Evolutionary conservation across 23 tunicate genomes (phyloP), one percentile per base, ranked within the genome.

Genomic region (Aplidium turbinatum): DNA sequence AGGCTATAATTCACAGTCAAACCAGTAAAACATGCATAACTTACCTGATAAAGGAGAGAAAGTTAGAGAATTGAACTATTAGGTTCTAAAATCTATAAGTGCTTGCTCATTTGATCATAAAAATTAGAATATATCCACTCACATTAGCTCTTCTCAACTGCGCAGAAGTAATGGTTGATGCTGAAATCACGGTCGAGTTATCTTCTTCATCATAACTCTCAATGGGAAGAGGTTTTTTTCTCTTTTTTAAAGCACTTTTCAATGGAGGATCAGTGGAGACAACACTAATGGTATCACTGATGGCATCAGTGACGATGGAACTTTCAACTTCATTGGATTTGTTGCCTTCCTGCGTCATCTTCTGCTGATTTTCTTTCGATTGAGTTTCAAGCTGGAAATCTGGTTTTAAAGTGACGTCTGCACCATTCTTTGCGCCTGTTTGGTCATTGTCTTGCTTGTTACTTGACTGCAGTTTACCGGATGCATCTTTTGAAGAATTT

Each of bases 171-270:
- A 83, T 58, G 1, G 89, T 70, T 33, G 89, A 70, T 4, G 82
- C 80, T 30, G 89, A 75, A 1, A 83, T 75, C 1, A 83, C 76
- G 4, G 89, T 83, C 18, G 89, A 50, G 0, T 36, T 46, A 58
- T 83, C 89, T 38, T 83, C 89, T 31, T 65, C 82, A 21, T 69
- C n/a, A 31, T 69, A 57, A 30, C 77, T 80, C 21, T 38, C 56
- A 2, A 72, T n/a, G 18, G 66, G 69, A 46, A 70, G 58, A 23
- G 77, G 85, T 9, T 26, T 58, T 61, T 71, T 57, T 4, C 57
- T 53, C 73, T 82, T 82, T 66, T 82, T 82, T 30, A 82, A 80
- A 20, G 80, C 87, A 38, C 87, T 73, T 68, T 82, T 82, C 19
- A 82, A 74, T n/a, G 87, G 87, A 47, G 51, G 55, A 22, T 73